These are phyloP conservation scores for Hipparchia semele DNA, from an alignment of 2,888 invertebrate species.

Conservation along the genomic window DNA sequence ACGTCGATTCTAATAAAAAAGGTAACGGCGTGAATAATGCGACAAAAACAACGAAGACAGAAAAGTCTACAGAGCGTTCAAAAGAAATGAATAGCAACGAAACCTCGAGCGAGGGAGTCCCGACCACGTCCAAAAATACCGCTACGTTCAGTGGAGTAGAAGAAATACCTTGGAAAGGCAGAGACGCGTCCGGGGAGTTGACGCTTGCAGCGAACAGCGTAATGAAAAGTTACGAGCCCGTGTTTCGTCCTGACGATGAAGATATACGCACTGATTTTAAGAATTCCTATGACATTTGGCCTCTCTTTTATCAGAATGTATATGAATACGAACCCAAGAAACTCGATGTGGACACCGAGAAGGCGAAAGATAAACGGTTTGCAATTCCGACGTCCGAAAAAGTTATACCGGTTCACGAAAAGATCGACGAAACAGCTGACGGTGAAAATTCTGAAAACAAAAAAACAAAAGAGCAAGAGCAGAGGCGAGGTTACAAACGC, in stretches of 20 bases:
- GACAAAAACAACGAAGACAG: not conserved
- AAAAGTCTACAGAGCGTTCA: not conserved
- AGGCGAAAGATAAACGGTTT: conserved; percentile 67
- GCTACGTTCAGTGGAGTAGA: not conserved
- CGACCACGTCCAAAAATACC: not conserved
- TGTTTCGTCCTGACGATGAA: conserved; percentile 61
- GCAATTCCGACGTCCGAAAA: conserved; percentile 43
- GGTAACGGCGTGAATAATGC: not conserved
- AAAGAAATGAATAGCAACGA: not conserved
- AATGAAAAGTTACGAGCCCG: conserved; percentile 44
- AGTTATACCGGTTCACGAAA: conserved; percentile 68
- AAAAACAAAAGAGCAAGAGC: conserved; percentile 25
- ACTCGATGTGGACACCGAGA: conserved; percentile 52
- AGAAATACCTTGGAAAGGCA: not conserved
- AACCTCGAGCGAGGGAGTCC: not conserved
- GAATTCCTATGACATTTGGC: conserved; percentile 59
- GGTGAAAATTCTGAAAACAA: conserved; percentile 28
- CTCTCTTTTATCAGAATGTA: conserved; percentile 60
- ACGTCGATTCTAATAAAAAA: not conserved
- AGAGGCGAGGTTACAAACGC: conserved; percentile 40
- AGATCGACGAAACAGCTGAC: conserved; percentile 42
- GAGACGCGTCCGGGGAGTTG: conserved; percentile 12
- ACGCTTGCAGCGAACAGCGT: conserved; percentile 37
- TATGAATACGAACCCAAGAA: conserved; percentile 61
- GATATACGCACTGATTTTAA: conserved; percentile 62